A percentile compares a stretch with the other conserved stretches of the same genome.
phyloP scores from a whole-genome alignment of 2,113 vertebrate genomes.

The Cromileptes altivelis region DNA sequence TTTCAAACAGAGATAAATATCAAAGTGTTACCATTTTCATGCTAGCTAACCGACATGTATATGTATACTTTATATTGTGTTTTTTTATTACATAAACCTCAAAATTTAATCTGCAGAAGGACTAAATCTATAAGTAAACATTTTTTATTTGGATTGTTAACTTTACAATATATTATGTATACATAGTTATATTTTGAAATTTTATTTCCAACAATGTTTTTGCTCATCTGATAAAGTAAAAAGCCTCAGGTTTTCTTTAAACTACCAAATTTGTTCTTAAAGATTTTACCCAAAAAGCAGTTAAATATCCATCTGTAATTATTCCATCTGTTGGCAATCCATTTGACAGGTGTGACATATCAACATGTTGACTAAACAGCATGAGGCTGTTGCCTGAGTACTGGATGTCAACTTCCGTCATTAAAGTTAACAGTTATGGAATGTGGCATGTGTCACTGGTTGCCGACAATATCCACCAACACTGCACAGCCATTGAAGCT shows the following conservation, averaged over 20 bases:
- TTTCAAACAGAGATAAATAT: not conserved
- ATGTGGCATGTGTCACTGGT: not conserved
- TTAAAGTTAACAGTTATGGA: too few relatives aligned
- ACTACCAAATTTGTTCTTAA: too few relatives aligned
- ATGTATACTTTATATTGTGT: not conserved
- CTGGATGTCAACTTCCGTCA: not conserved
- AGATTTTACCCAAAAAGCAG: too few relatives aligned
- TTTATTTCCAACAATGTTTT: too few relatives aligned
- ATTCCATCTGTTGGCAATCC: too few relatives aligned
- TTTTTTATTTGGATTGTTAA: not conserved
- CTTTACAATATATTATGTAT: too few relatives aligned
- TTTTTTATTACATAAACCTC: not conserved
- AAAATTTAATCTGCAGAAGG: not conserved
- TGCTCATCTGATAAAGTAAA: too few relatives aligned
- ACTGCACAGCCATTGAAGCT: not conserved
- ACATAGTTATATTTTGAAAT: not conserved
- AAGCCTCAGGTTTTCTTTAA: too few relatives aligned
- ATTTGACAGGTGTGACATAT: too few relatives aligned
- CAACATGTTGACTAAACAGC: not conserved
- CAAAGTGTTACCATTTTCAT: not conserved
- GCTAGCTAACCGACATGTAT: not conserved
- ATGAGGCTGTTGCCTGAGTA: not conserved
- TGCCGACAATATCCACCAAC: too few relatives aligned
- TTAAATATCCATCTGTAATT: too few relatives aligned
- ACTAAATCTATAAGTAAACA: not conserved